Base-by-base conservation (phyloP, 2,888 invertebrate species). In the Lepidocyrtinus sp. region DNA sequence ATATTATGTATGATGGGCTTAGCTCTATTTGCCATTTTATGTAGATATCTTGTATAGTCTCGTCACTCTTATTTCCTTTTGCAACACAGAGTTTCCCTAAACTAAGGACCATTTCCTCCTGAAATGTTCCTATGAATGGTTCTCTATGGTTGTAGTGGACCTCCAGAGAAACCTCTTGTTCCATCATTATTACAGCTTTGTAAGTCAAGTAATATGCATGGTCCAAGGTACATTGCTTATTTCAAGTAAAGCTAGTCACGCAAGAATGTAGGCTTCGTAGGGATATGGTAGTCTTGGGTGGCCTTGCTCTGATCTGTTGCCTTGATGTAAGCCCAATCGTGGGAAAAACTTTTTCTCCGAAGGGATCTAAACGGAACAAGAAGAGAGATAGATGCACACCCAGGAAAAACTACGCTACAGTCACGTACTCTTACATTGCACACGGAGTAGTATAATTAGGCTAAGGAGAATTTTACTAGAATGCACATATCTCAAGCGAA, bases 221-320 rank as follows among this genome's bases (percentile, higher is more conserved):
- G n/a, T n/a, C n/a, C n/a, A n/a, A n/a, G n/a, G n/a, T n/a, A n/a
- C n/a, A n/a, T n/a, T n/a, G n/a, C n/a, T n/a, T n/a, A n/a, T n/a
- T n/a, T n/a, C n/a, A n/a, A n/a, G n/a, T n/a, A n/a, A n/a, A 3
- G 62, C 21, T 12, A 24, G 21, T 62, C 62, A 24, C 62, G 25
- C 62, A 62, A 21, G 22, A 3, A 62, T 62, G 62, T 59, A 21
- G 9, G 22, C 21, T 62, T 19, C 5, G 36, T 36, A 50, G 50
- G 50, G 50, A 50, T 15, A 2, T 59, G 7, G 59, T 59, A 24
- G 62, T 50, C 50, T 55, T 17, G 73, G 15, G 46, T 69, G 75
- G 75, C 75, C 75, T 75, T 75, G 75, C 75, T 63, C 63, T 74
- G 65, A 65, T 59, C 74, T 69, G 75, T 63, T 75, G 75, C 75